phyloP scores from a whole-genome alignment of 2,888 invertebrate species.

The Sesia apiformis region DNA sequence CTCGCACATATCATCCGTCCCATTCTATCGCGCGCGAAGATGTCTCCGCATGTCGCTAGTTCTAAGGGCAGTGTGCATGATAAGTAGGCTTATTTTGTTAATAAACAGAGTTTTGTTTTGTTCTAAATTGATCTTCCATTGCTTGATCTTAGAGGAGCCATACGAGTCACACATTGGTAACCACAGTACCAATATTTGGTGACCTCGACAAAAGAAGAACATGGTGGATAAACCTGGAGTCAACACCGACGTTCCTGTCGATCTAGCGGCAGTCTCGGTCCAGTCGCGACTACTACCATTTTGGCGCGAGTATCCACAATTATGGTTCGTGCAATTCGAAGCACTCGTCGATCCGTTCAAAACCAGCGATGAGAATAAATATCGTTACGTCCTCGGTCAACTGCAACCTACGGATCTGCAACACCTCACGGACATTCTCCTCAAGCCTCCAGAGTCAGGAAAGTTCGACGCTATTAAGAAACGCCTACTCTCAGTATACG shows the following conservation, averaged over 20 bases:
- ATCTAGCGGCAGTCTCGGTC: slow-evolving; percentile 4
- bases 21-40: no score
- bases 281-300: slow-evolving; percentile 8
- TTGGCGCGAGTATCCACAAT: slow-evolving; percentile 7
- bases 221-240: no score
- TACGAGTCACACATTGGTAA: no score
- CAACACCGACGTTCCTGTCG: neutral
- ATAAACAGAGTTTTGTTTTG: no score
- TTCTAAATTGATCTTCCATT: no score
- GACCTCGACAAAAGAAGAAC: no score
- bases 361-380: slow-evolving; percentile 3
- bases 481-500: neutral
- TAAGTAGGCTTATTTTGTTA: no score
- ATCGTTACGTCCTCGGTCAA: slow-evolving; percentile 5
- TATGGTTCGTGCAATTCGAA: slow-evolving; percentile 11
- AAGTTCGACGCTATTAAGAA: neutral
- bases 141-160: no score
- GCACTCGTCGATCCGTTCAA: slow-evolving; percentile 6
- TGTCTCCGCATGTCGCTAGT: no score
- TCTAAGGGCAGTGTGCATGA: no score
- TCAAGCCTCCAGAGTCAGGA: slow-evolving; percentile 1
- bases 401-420: slow-evolving; percentile 5
- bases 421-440: slow-evolving; percentile 7
- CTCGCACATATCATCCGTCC: no score
- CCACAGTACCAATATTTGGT: no score